Conservation (phyloP, 1,140 invertebrate species). For the Brachionus rubens region DNA sequence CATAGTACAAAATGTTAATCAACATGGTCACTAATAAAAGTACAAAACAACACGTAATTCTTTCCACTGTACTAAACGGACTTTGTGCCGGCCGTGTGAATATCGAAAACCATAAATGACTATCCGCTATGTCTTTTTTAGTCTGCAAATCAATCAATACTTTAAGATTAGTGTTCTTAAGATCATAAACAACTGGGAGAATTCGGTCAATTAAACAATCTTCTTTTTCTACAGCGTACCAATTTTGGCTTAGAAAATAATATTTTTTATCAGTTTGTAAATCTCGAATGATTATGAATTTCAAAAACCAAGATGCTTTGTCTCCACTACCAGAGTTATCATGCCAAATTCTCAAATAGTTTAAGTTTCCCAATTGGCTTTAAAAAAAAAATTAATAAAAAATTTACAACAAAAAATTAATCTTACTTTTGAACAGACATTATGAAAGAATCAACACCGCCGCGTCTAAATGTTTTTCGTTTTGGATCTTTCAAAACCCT, state of each 20-base stretch:
- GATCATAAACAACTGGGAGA: constrained; percentile 63
- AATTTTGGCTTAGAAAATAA: constrained; percentile 63
- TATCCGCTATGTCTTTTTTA: constrained; percentile 62
- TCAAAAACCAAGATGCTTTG: constrained; percentile 63
- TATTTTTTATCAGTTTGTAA: constrained; percentile 63
- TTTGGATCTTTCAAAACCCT: constrained; percentile 59
- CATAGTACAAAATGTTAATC: constrained; percentile 65
- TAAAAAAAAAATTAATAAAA: constrained; percentile 31
- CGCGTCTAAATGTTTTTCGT: constrained; percentile 60
- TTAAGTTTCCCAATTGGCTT: constrained; percentile 62
- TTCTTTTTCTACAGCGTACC: constrained; percentile 65
- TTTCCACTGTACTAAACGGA: constrained; percentile 62
- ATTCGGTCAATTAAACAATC: constrained; percentile 64
- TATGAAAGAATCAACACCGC: constrained; percentile 62
- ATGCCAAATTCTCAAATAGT: constrained; percentile 64
- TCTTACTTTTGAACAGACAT: constrained; percentile 61
- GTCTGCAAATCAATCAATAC: constrained; percentile 62
- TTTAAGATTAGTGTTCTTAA: constrained; percentile 61
- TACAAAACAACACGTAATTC: constrained; percentile 64
- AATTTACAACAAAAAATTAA: neutral
- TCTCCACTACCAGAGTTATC: constrained; percentile 64
- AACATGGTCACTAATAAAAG: constrained; percentile 65
- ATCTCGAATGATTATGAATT: constrained; percentile 62
- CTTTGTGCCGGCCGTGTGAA: constrained; percentile 63
- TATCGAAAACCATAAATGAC: constrained; percentile 66